Percentiles rank a stretch among this genome's conserved stretches.
Evolutionary conservation across 2,113 vertebrate genomes (phyloP).

Genomic region (Ifrita kowaldi): DNA sequence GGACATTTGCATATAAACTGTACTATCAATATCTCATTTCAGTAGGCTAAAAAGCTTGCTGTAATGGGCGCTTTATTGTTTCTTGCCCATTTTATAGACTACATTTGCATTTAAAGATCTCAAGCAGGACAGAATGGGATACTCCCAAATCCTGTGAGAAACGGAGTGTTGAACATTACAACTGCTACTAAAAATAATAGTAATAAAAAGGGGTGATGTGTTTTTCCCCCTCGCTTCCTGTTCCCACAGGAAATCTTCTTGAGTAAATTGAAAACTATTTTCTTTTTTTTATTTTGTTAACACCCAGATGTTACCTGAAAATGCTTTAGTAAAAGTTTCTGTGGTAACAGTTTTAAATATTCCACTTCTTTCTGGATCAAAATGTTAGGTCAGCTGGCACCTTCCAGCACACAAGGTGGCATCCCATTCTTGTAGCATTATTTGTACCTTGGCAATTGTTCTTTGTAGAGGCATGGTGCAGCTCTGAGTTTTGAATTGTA

Average conservation of each 20-base stretch:
- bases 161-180: neutral
- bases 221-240: fast-evolving
- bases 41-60: neutral
- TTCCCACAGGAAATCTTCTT: neutral
- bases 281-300: neutral
- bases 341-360: neutral
- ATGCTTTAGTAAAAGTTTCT: neutral
- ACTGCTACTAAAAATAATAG: neutral
- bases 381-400: neutral
- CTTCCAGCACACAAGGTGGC: neutral
- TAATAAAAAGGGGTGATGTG: neutral
- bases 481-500: neutral
- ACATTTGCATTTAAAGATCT: neutral
- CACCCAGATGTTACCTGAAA: neutral
- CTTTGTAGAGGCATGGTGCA: neutral
- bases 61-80: neutral
- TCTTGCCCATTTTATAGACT: constrained; percentile 5
- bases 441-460: neutral
- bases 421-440: neutral
- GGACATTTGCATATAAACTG: constrained; percentile 52
- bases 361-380: neutral
- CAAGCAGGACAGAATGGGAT: neutral
- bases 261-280: neutral
- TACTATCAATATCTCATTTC: constrained; percentile 53
- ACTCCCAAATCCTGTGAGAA: neutral